Conservation (phyloP, 2,113 vertebrate genomes). For the Psilopogon haemacephalus region DNA sequence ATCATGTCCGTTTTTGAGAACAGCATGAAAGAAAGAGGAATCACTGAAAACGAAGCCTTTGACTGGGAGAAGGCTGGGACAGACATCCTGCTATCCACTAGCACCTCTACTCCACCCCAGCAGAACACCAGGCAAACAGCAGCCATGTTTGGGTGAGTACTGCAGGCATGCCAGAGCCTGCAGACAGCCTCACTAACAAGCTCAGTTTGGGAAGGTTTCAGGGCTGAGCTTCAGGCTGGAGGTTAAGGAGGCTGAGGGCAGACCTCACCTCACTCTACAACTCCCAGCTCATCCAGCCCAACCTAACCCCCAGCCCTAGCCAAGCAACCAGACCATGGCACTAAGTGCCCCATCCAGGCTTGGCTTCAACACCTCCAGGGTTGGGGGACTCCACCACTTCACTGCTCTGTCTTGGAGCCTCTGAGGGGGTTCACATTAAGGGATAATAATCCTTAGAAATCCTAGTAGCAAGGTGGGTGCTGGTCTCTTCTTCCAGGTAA, state of each 20-base stretch:
- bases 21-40: slow-evolving; percentile 96
- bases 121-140: slow-evolving; percentile 94
- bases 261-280: too few species aligned
- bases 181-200: neutral
- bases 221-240: neutral
- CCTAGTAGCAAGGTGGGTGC: too few species aligned
- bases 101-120: slow-evolving; percentile 90
- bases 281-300: too few species aligned
- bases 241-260: neutral
- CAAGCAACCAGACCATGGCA: too few species aligned
- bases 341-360: too few species aligned
- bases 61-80: slow-evolving; percentile 96
- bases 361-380: too few species aligned
- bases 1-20: slow-evolving; percentile 99
- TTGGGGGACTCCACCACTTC: too few species aligned
- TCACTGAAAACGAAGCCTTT: slow-evolving; percentile 96
- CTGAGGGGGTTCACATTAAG: neutral
- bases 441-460: neutral
- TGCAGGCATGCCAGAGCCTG: too few species aligned
- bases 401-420: neutral
- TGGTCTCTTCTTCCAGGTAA: too few species aligned
- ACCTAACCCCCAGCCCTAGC: too few species aligned
- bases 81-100: slow-evolving; percentile 88
- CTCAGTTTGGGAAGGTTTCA: neutral
- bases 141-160: slow-evolving; percentile 95